Conservation (phyloP, 2,113 vertebrate species). For the Tyrannus savana region DNA sequence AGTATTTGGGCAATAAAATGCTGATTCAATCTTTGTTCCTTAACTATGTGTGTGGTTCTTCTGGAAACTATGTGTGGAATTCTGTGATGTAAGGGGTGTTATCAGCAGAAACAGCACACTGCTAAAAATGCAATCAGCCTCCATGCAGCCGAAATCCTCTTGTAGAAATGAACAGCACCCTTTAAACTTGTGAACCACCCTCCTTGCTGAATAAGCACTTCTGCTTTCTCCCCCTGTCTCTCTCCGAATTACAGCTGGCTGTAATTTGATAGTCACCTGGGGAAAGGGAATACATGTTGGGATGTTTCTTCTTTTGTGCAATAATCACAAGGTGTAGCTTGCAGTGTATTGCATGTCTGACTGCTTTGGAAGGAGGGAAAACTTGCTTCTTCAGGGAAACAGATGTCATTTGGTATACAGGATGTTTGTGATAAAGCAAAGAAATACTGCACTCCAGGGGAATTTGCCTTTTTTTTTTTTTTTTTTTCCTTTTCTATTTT, state of each 20-base stretch:
- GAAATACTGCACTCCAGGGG: background rate
- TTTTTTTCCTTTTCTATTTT: background rate
- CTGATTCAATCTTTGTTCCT: background rate
- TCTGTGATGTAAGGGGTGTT: background rate
- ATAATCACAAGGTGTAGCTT: background rate
- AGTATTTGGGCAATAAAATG: background rate
- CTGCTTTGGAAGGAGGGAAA: background rate
- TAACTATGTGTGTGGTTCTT: background rate
- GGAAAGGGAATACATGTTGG: background rate
- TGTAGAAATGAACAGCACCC: accelerated
- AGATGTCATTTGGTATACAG: background rate
- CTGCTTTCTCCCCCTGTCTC: background rate
- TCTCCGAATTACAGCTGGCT: background rate
- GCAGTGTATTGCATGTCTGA: background rate
- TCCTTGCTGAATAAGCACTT: background rate
- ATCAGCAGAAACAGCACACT: background rate
- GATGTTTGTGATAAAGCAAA: background rate
- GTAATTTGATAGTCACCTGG: background rate
- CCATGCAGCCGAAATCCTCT: background rate
- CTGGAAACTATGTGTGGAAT: background rate
- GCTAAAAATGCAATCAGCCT: background rate
- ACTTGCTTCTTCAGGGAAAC: background rate
- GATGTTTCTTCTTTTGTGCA: background rate
- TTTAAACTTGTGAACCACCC: background rate
- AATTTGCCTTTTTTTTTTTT: background rate